A percentile compares a stretch with the other conserved stretches of the same genome.
Evolutionary conservation across 2,113 vertebrate species (phyloP).

Genomic region (Ahaetulla prasina): DNA sequence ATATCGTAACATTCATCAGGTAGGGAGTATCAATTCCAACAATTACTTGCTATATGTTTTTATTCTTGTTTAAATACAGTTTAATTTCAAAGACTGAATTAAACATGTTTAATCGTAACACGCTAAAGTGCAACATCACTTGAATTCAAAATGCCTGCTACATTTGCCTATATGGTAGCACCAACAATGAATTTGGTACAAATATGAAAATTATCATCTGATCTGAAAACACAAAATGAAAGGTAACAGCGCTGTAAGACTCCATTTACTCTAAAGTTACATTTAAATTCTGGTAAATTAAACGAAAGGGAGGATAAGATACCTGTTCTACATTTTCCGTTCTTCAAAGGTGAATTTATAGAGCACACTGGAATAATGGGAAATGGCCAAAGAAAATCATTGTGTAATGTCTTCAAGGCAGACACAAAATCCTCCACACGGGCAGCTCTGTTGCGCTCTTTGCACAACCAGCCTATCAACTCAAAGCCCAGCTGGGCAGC

Average conservation of each 20-base stretch:
- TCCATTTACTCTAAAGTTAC: not conserved
- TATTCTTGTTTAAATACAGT: not conserved
- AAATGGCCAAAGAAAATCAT: slow-evolving; percentile 95
- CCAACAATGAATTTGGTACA: not conserved
- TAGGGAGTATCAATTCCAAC: not conserved
- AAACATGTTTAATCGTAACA: not conserved
- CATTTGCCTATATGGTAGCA: not conserved
- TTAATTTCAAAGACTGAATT: not conserved
- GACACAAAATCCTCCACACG: slow-evolving; percentile 87
- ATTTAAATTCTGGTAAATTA: not conserved
- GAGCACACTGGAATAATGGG: slow-evolving; percentile 85
- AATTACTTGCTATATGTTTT: not conserved
- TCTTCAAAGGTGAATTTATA: slow-evolving; percentile 88
- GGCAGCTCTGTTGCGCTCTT: slow-evolving; percentile 87
- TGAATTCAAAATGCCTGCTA: not conserved
- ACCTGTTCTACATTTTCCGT: slow-evolving; percentile 88
- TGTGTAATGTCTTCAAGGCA: slow-evolving; percentile 90
- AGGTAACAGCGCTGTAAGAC: not conserved
- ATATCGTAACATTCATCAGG: not conserved
- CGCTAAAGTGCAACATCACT: not conserved
- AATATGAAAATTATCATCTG: not conserved
- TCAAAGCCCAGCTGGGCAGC: slow-evolving; percentile 95
- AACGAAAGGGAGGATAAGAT: slow-evolving; percentile 3
- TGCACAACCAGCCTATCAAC: slow-evolving; percentile 92
- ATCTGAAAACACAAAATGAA: not conserved